Evolutionary conservation across 2,888 invertebrate genomes (phyloP).

Genomic region (Aphidoletes aphidimyza): DNA sequence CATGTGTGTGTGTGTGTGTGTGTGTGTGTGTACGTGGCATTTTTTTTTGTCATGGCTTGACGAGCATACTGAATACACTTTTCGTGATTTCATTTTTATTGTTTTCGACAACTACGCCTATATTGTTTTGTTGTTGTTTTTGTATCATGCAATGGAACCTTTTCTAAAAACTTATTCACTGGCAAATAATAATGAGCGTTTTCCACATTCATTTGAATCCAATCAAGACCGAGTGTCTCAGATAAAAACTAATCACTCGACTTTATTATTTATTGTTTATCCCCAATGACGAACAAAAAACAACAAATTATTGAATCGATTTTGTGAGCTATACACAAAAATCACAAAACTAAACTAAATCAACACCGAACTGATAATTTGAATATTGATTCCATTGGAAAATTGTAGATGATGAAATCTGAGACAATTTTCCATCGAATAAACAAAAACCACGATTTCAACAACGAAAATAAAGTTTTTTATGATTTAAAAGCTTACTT

Average conservation of each 20-base stretch:
- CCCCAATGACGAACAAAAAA: background rate
- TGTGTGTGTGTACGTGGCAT: too few species aligned
- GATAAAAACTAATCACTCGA: conserved; percentile 52
- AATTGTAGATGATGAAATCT: too few species aligned
- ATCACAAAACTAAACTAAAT: background rate
- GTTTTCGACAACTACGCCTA: conserved; percentile 2
- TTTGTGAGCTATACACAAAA: background rate
- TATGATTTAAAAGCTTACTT: too few species aligned
- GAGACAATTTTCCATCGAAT: too few species aligned
- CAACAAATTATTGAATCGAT: background rate
- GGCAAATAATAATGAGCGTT: conserved; percentile 17
- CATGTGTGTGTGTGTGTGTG: too few species aligned
- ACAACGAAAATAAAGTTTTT: too few species aligned
- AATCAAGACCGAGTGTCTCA: conserved; percentile 50
- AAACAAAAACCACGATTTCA: too few species aligned
- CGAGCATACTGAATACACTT: background rate
- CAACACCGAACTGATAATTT: too few species aligned
- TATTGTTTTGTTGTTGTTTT: too few species aligned
- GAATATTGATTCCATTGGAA: too few species aligned
- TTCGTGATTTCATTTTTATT: background rate
- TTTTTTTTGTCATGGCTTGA: conserved; percentile 11
- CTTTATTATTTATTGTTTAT: conserved; percentile 17
- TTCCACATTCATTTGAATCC: background rate
- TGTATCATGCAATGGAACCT: background rate
- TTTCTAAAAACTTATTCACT: background rate